Evolutionary conservation across 2,797 vertebrate species (phyloP).

Genomic region (Hylomyscus alleni): DNA sequence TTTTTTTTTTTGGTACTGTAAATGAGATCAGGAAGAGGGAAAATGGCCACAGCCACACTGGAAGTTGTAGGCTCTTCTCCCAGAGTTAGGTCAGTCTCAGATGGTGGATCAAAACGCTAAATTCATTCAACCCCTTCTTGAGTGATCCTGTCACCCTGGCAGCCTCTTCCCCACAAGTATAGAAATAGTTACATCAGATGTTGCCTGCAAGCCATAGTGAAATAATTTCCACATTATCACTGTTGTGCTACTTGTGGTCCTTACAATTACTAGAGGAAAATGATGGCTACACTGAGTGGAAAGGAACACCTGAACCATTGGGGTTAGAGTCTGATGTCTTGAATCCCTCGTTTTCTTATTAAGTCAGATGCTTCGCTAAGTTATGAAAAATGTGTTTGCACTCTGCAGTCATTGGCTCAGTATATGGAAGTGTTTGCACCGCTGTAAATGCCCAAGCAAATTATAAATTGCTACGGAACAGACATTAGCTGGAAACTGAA

Average conservation of each 20-base stretch:
- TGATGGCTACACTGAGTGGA: slow-evolving; percentile 77
- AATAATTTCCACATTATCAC: slow-evolving; percentile 76
- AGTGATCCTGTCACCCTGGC: slow-evolving; percentile 84
- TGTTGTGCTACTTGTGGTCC: slow-evolving; percentile 78
- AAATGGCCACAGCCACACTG: slow-evolving; percentile 85
- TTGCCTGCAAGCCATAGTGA: slow-evolving; percentile 84
- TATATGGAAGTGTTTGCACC: slow-evolving; percentile 71
- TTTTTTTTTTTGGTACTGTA: slow-evolving; percentile 85
- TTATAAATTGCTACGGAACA: slow-evolving; percentile 67
- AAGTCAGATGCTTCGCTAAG: slow-evolving; percentile 78
- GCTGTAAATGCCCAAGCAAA: slow-evolving; percentile 77
- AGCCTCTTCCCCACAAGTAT: slow-evolving; percentile 86
- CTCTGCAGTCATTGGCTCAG: slow-evolving; percentile 81
- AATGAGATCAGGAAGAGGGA: slow-evolving; percentile 83
- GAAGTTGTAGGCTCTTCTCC: slow-evolving; percentile 88
- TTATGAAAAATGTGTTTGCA: slow-evolving; percentile 78
- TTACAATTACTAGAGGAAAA: slow-evolving; percentile 65
- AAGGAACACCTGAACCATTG: slow-evolving; percentile 69
- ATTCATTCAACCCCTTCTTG: slow-evolving; percentile 76
- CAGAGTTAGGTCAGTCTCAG: slow-evolving; percentile 85
- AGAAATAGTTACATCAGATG: slow-evolving; percentile 88
- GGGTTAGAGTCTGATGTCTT: slow-evolving; percentile 47
- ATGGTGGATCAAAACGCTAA: slow-evolving; percentile 87
- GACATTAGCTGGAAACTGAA: slow-evolving; percentile 76
- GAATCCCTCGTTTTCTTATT: slow-evolving; percentile 53